Conservation (phyloP, 2,888 invertebrate genomes). For the Macrosiphum euphorbiae region DNA sequence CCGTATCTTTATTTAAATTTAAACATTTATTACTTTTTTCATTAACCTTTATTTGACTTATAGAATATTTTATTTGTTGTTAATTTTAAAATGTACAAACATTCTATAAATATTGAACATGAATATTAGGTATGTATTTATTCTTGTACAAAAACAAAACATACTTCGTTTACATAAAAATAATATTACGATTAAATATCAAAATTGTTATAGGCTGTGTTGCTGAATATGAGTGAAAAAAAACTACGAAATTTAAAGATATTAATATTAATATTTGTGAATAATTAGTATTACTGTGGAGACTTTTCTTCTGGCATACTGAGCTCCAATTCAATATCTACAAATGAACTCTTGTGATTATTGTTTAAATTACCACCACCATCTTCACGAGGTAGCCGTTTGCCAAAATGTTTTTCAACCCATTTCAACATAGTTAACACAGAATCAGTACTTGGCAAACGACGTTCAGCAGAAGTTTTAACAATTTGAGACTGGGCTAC, state of each 20-base stretch:
- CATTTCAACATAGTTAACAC: constrained; percentile 74
- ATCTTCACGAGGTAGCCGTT: constrained; percentile 65
- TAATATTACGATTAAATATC: neutral
- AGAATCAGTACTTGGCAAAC: constrained; percentile 89
- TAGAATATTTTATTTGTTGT: neutral
- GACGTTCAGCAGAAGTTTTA: constrained; percentile 87
- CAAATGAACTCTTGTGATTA: constrained; percentile 56
- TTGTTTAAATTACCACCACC: constrained; percentile 47
- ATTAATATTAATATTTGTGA: neutral
- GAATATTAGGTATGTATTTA: neutral
- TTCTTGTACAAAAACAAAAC: neutral
- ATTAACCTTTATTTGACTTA: neutral
- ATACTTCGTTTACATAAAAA: neutral
- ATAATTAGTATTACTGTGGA: neutral
- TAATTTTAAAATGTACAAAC: neutral
- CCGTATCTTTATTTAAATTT: neutral
- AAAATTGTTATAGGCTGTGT: neutral
- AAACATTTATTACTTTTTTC: neutral
- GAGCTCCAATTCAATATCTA: constrained; percentile 65
- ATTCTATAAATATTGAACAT: neutral
- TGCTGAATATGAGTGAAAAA: neutral
- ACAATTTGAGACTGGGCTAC: constrained; percentile 87
- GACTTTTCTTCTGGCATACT: constrained; percentile 50
- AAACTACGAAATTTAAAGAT: neutral
- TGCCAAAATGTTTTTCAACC: constrained; percentile 63